Percentiles rank a stretch among this genome's conserved stretches.
phyloP scores from a whole-genome alignment of 2,888 invertebrate species.

The Sipha maydis region DNA sequence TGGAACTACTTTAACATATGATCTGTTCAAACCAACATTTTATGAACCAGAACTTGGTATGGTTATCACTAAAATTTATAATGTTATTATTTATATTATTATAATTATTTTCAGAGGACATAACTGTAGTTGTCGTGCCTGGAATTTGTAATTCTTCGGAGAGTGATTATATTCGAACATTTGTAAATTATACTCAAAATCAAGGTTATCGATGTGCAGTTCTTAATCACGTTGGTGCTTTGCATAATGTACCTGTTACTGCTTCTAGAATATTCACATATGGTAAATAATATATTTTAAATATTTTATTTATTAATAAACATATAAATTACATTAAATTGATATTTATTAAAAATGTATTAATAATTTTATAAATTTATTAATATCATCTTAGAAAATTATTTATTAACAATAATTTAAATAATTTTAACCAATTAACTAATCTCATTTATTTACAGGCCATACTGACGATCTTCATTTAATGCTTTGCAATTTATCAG shows the following conservation, averaged over 20 bases:
- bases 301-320: too few species aligned
- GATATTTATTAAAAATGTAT: too few species aligned
- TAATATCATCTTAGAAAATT: too few species aligned
- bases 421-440: not conserved
- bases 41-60: constrained; percentile 43
- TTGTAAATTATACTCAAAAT: constrained; percentile 90
- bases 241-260: constrained; percentile 86
- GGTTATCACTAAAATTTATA: not conserved
- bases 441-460: constrained; percentile 70
- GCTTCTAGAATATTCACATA: constrained; percentile 91
- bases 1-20: constrained; percentile 91
- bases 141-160: constrained; percentile 96
- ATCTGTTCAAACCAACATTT: constrained; percentile 81
- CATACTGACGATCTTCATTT: constrained; percentile 88
- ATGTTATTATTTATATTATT: not conserved
- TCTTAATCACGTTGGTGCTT: constrained; percentile 91
- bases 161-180: constrained; percentile 91
- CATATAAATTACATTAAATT: too few species aligned
- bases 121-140: constrained; percentile 87
- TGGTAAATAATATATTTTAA: constrained; percentile 72
- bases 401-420: too few species aligned
- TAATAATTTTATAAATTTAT: too few species aligned
- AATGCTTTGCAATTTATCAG: constrained; percentile 81
- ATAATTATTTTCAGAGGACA: constrained; percentile 75
- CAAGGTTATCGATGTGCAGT: constrained; percentile 93